These are phyloP conservation scores for Phaedon cochleariae DNA, from an alignment of 2,888 invertebrate species.

Conservation along the genomic window DNA sequence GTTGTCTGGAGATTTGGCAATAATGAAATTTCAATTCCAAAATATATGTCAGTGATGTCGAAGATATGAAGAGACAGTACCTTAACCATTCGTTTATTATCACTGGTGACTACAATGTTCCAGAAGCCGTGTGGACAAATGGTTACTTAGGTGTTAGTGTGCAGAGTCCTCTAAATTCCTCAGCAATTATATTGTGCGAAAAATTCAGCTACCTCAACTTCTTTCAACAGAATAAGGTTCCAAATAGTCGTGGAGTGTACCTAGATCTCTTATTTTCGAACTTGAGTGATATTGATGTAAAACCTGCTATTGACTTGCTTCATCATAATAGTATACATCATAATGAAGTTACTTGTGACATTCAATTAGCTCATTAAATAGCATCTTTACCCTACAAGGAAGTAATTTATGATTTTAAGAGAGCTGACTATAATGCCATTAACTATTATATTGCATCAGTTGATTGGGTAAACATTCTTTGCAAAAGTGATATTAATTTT, in stretches of 20 bases:
- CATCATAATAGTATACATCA: neutral
- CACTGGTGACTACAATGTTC: neutral
- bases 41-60: neutral
- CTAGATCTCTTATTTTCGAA: neutral
- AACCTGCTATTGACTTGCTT: neutral
- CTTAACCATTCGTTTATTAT: neutral
- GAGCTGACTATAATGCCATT: neutral
- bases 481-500: neutral
- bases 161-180: neutral
- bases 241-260: neutral
- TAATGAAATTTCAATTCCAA: neutral
- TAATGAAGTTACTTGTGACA: neutral
- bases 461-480: neutral
- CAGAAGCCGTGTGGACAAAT: neutral
- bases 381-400: slow-evolving; percentile 3
- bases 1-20: neutral
- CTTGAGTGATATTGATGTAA: neutral
- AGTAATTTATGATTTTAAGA: neutral
- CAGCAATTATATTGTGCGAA: neutral
- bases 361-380: neutral
- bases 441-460: slow-evolving; percentile 3
- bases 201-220: neutral
- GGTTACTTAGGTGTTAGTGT: no score
- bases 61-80: neutral
- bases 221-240: neutral